Percentiles rank a stretch among this genome's conserved stretches.
phyloP scores from a whole-genome alignment of 2,113 vertebrate genomes.

The Copsychus sechellarum region DNA sequence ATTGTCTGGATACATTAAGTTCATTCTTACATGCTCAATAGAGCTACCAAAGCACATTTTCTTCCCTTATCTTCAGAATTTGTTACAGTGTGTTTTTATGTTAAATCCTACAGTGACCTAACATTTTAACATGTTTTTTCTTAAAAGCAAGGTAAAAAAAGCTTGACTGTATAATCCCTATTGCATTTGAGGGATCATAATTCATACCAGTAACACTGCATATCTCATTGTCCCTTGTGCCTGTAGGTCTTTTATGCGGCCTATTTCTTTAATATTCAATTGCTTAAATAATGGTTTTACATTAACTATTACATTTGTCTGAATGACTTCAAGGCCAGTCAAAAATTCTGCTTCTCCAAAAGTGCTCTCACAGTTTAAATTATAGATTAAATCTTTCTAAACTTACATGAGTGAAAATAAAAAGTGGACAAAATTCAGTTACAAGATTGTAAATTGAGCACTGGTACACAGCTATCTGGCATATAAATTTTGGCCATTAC shows the following conservation, averaged over 20 bases:
- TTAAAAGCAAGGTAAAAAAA: conserved; percentile 35
- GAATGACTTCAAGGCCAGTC: not conserved
- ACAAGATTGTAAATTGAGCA: not conserved
- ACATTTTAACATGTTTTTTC: conserved; percentile 43
- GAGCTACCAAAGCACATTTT: conserved; percentile 30
- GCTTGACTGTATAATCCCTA: not conserved
- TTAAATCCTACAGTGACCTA: not conserved
- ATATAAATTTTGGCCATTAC: not conserved
- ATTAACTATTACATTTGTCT: not conserved
- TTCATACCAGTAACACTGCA: not conserved
- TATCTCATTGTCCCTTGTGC: not conserved
- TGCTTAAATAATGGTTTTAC: not conserved
- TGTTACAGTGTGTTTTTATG: not conserved
- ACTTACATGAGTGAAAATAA: not conserved
- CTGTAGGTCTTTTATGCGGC: conserved; percentile 17
- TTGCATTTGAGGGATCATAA: not conserved
- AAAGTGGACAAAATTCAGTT: not conserved
- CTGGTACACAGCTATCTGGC: not conserved
- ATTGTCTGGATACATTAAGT: not conserved
- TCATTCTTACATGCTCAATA: not conserved
- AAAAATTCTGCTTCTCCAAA: not conserved
- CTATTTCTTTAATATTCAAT: not conserved
- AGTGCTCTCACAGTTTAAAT: not conserved
- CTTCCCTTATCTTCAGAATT: not conserved
- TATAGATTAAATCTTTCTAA: not conserved